Evolutionary conservation across 2,113 vertebrate species (phyloP).

Genomic region (Corynorhinus townsendii): DNA sequence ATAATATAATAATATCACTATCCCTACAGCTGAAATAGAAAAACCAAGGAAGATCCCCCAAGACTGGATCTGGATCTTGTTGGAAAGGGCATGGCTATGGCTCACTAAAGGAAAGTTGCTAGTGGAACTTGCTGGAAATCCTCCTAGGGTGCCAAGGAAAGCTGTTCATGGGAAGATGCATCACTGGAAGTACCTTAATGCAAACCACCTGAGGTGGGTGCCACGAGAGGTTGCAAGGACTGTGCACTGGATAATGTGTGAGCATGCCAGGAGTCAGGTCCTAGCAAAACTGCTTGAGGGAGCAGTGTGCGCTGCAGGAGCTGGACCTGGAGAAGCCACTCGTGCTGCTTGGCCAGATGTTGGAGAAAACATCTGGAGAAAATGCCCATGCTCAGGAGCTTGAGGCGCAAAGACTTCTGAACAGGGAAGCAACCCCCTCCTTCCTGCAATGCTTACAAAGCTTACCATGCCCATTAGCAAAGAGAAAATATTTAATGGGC

Average conservation of each 20-base stretch:
- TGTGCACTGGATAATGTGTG: fast-evolving
- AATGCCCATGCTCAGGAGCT: not conserved
- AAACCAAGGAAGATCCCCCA: not conserved
- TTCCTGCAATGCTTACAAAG: not conserved
- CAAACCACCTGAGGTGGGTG: too few species aligned
- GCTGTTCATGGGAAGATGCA: not conserved
- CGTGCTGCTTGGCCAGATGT: not conserved
- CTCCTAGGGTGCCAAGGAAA: not conserved
- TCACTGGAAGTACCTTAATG: not conserved
- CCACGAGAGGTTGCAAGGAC: not conserved
- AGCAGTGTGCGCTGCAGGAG: not conserved
- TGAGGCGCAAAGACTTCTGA: not conserved
- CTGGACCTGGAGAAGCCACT: not conserved
- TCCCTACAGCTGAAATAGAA: not conserved
- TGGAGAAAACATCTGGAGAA: not conserved
- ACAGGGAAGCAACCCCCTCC: not conserved
- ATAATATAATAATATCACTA: not conserved
- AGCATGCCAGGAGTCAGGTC: not conserved
- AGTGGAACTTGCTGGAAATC: not conserved
- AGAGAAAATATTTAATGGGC: not conserved
- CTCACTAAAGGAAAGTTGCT: not conserved
- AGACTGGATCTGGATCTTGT: not conserved
- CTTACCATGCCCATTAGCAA: not conserved
- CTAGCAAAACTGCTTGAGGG: not conserved
- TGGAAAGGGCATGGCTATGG: not conserved